A percentile compares a stretch with the other conserved stretches of the same genome.
Evolutionary conservation across 2,797 vertebrate species (phyloP).

Genomic region (Loriculus beryllinus): DNA sequence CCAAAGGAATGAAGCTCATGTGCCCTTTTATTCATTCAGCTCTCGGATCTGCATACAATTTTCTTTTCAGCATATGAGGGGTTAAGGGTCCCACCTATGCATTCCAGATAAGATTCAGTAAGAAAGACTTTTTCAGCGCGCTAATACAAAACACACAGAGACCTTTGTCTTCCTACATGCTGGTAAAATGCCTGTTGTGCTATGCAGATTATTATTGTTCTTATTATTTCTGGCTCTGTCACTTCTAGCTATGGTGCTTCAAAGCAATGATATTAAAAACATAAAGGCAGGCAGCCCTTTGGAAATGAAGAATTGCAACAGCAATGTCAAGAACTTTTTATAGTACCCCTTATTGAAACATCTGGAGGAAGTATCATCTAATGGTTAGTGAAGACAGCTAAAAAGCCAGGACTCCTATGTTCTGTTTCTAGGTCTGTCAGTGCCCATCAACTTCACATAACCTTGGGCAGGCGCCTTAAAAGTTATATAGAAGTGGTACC

Average conservation of each 20-base stretch:
- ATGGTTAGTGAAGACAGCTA: not conserved
- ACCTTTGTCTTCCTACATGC: slow-evolving; percentile 56
- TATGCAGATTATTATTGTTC: slow-evolving; percentile 67
- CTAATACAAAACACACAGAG: slow-evolving; percentile 55
- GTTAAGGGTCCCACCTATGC: slow-evolving; percentile 63
- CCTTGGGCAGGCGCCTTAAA: not conserved
- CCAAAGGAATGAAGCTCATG: slow-evolving; percentile 33
- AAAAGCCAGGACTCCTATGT: not conserved
- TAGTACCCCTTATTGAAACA: slow-evolving; percentile 35
- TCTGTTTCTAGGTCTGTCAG: not conserved
- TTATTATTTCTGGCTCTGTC: slow-evolving; percentile 59
- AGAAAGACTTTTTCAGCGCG: slow-evolving; percentile 28
- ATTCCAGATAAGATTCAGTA: slow-evolving; percentile 51
- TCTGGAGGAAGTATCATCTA: slow-evolving; percentile 45
- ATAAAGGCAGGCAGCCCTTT: slow-evolving; percentile 45
- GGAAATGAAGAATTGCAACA: slow-evolving; percentile 24
- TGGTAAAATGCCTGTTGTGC: slow-evolving; percentile 44
- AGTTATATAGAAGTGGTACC: not conserved
- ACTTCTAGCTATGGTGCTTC: slow-evolving; percentile 54
- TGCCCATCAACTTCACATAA: not conserved
- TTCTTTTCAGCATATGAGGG: slow-evolving; percentile 41
- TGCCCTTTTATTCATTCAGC: slow-evolving; percentile 20
- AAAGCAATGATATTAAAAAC: slow-evolving; percentile 65
- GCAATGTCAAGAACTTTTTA: slow-evolving; percentile 21
- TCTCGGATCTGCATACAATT: slow-evolving; percentile 29